Percentiles rank a stretch among this genome's conserved stretches.
Evolutionary conservation across 2,797 vertebrate genomes (phyloP).

Genomic region (Vireo griseus): DNA sequence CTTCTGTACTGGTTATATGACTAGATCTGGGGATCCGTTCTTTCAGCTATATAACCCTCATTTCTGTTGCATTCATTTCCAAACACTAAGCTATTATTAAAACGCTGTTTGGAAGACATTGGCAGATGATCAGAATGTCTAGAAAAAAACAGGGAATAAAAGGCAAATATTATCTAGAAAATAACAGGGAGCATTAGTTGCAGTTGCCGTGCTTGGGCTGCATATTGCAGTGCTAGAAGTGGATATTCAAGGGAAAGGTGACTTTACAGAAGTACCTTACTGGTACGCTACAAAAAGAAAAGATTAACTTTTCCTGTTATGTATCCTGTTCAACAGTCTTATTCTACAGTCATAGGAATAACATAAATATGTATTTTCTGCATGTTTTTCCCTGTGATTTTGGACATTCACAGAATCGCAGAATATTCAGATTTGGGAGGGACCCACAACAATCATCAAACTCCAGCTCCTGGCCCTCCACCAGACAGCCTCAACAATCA

Average conservation of each 20-base stretch:
- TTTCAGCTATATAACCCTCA: not conserved
- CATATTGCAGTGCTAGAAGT: not conserved
- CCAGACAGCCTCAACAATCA: not conserved
- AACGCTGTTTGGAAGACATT: not conserved
- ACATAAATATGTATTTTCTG: not conserved
- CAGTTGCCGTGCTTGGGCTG: not conserved
- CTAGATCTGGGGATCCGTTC: not conserved
- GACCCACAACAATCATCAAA: not conserved
- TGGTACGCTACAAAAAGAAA: not conserved
- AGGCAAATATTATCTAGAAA: not conserved
- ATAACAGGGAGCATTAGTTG: not conserved
- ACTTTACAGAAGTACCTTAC: not conserved
- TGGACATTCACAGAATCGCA: not conserved
- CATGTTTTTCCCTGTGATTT: not conserved
- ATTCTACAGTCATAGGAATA: not conserved
- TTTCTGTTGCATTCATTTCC: not conserved
- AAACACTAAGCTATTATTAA: not conserved
- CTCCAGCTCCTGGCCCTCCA: not conserved
- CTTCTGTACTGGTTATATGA: not conserved
- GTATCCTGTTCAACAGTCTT: not conserved
- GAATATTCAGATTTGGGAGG: not conserved
- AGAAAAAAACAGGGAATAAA: not conserved
- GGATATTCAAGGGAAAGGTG: rapidly evolving
- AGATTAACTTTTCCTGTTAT: not conserved
- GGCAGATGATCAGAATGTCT: not conserved